Base-by-base conservation (phyloP, 2,888 invertebrate genomes). In the Chrysolina americana region DNA sequence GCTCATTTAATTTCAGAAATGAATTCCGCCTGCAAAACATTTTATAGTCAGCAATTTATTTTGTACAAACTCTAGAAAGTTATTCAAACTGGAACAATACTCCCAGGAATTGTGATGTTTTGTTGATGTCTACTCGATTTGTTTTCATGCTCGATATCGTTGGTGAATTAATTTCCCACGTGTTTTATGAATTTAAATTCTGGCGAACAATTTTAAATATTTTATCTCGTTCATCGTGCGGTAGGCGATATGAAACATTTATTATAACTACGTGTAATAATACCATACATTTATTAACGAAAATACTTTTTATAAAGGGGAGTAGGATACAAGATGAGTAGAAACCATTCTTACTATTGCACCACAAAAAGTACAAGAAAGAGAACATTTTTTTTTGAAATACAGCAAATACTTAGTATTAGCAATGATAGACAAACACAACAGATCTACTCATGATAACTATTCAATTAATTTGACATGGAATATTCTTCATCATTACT, bases 21-120 rank as follows among this genome's bases (percentile, higher is more conserved):
- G 13, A 56, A 56, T 19, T 56, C 23, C 23, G n/a, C 36, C 36
- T 59, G n/a, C 59, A 36, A 36, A 59, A 28, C 28, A 59, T 23
- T 28, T 23, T 36, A 59, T 59, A 28, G 36, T 59, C 59, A 11
- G n/a, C 59, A 19, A 59, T 59, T 59, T n/a, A 59, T 59, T 59
- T 28, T n/a, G 11, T 59, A 36, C 28, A n/a, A 59, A 28, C 15
- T 59, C 36, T n/a, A n/a, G 59, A 21, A 21, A 59, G 36, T 59
- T 59, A 36, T 59, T 53, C 11, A n/a, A 50, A 59, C 59, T 59
- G 59, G 59, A 28, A 59, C 17, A n/a, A 28, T 28, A 23, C 23
- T 36, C 23, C 8, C n/a, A 59, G 59, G 59, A 36, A n/a, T 47
- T 47, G 15, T n/a, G 59, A 21, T 44, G 53, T 21, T 36, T 36